Percentiles rank a stretch among this genome's conserved stretches.
These are phyloP conservation scores for Hydrozoanthus gracilis DNA, from an alignment of 92 coral and sea anemone genomes.

Conservation along the genomic window DNA sequence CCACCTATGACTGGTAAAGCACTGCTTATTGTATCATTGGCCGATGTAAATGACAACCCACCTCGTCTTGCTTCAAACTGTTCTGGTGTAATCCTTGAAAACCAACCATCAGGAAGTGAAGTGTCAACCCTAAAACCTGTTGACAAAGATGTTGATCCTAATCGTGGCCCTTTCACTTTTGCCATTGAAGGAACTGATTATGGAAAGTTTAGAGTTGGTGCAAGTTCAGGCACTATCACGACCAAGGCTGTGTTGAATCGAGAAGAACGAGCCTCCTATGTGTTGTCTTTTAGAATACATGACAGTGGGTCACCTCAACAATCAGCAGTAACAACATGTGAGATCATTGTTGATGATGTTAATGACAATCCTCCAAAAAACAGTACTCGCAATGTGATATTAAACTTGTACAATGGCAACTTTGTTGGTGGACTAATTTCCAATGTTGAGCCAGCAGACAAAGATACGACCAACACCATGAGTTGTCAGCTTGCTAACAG, in stretches of 20 bases:
- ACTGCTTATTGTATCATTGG: slow-evolving; percentile 70
- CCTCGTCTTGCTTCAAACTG: slow-evolving; percentile 74
- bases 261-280: slow-evolving; percentile 64
- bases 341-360: slow-evolving; percentile 74
- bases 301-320: slow-evolving; percentile 80
- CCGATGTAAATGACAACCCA: slow-evolving; percentile 91
- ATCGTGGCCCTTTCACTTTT: slow-evolving; percentile 85
- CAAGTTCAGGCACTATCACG: slow-evolving; percentile 63
- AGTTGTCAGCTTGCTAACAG: slow-evolving; percentile 67
- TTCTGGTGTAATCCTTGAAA: slow-evolving; percentile 77
- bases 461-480: slow-evolving; percentile 78
- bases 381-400: slow-evolving; percentile 78
- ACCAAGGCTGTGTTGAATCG: slow-evolving; percentile 81
- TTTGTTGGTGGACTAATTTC: slow-evolving; percentile 80
- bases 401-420: slow-evolving; percentile 73
- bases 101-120: slow-evolving; percentile 67
- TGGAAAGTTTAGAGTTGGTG: slow-evolving; percentile 76
- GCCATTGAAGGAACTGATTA: slow-evolving; percentile 66
- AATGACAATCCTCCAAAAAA: slow-evolving; percentile 88
- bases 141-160: slow-evolving; percentile 85
- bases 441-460: slow-evolving; percentile 87
- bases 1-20: slow-evolving; percentile 89
- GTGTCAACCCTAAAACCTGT: slow-evolving; percentile 77
- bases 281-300: slow-evolving; percentile 67
- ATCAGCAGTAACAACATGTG: slow-evolving; percentile 74